Evolutionary conservation across 2,888 invertebrate genomes (phyloP).

Genomic region (Andrena hattorfiana): DNA sequence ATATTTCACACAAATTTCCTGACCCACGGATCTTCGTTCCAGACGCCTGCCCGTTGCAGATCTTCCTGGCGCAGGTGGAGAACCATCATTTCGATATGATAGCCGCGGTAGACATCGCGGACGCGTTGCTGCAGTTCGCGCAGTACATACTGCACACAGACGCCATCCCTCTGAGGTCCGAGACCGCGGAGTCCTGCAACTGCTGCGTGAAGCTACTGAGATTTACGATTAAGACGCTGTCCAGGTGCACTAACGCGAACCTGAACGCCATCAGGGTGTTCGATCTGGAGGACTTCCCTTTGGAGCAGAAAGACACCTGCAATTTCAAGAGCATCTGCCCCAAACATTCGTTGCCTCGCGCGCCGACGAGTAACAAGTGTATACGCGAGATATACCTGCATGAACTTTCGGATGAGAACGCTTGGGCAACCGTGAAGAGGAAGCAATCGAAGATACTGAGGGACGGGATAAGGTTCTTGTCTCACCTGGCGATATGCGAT

Average conservation of each 20-base stretch:
- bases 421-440: slow-evolving; percentile 71
- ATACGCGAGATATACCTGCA: slow-evolving; percentile 36
- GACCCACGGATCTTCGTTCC: slow-evolving; percentile 41
- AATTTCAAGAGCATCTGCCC: slow-evolving; percentile 60
- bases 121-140: slow-evolving; percentile 74
- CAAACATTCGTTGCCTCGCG: slow-evolving; percentile 33
- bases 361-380: not conserved
- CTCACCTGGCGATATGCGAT: slow-evolving; percentile 78
- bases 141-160: slow-evolving; percentile 73
- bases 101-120: slow-evolving; percentile 73
- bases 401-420: slow-evolving; percentile 64
- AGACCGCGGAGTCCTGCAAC: slow-evolving; percentile 73
- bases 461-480: slow-evolving; percentile 79
- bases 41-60: slow-evolving; percentile 80
- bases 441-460: slow-evolving; percentile 74
- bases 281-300: slow-evolving; percentile 14
- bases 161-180: slow-evolving; percentile 73
- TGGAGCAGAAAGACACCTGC: slow-evolving; percentile 23
- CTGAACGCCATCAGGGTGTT: slow-evolving; percentile 38
- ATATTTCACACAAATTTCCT: not conserved
- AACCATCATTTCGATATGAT: slow-evolving; percentile 77
- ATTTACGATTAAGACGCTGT: slow-evolving; percentile 76
- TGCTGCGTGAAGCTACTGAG: slow-evolving; percentile 77
- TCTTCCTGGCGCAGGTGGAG: slow-evolving; percentile 79
- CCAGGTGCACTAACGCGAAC: slow-evolving; percentile 75